phyloP scores from a whole-genome alignment of 2,888 invertebrate genomes.

The Germaria angustata region DNA sequence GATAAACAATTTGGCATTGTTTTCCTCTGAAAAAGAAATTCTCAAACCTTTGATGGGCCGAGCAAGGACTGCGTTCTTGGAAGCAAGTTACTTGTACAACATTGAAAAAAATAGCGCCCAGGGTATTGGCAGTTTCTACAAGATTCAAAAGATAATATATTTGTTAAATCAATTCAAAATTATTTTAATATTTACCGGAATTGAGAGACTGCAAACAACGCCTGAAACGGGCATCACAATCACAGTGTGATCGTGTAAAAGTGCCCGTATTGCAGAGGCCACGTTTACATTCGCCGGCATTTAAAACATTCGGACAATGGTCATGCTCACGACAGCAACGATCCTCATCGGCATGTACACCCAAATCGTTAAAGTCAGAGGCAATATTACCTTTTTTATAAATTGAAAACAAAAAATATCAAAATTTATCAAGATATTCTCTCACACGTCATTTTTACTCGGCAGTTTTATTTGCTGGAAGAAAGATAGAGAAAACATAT shows the following conservation, averaged over 20 bases:
- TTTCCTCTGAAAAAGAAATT: conserved; percentile 71
- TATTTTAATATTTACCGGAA: conserved; percentile 77
- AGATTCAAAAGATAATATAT: neutral
- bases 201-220: conserved; percentile 85
- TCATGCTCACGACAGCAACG: conserved; percentile 88
- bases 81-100: conserved; percentile 87
- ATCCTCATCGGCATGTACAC: conserved; percentile 84
- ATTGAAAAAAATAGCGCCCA: conserved; percentile 88
- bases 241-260: conserved; percentile 87
- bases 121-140: conserved; percentile 84
- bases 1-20: conserved; percentile 74
- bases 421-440: neutral
- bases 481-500: too few species aligned
- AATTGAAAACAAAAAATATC: neutral
- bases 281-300: conserved; percentile 83
- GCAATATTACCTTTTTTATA: conserved; percentile 82
- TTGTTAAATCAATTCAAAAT: neutral
- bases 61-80: conserved; percentile 84
- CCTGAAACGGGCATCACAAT: conserved; percentile 87
- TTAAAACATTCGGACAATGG: conserved; percentile 84
- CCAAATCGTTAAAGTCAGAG: conserved; percentile 83
- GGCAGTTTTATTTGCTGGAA: too few species aligned
- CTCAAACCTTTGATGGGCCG: conserved; percentile 83
- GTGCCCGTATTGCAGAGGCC: conserved; percentile 85
- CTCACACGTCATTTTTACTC: too few species aligned